Percentiles rank a stretch among this genome's conserved stretches.
phyloP scores from a whole-genome alignment of 1,140 invertebrate genomes.

The Plectrocnemia conspersa region DNA sequence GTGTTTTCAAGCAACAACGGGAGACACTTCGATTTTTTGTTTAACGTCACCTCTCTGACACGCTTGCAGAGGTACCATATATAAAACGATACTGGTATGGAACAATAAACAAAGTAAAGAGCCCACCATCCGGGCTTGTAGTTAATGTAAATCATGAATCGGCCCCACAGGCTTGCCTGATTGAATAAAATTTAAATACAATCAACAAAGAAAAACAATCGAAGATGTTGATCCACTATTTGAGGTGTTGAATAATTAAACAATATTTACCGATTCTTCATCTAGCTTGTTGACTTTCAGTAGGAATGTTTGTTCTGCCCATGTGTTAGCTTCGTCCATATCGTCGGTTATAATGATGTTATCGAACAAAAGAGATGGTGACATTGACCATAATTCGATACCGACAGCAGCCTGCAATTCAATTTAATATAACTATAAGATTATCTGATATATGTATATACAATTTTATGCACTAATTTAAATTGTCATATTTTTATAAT shows the following conservation, averaged over 20 bases:
- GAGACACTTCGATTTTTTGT: slow-evolving; percentile 16
- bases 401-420: slow-evolving; percentile 76
- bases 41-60: slow-evolving; percentile 58
- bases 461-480: too few species aligned
- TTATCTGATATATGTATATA: too few species aligned
- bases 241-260: slow-evolving; percentile 2
- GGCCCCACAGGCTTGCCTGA: slow-evolving; percentile 67
- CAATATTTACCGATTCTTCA: slow-evolving; percentile 60
- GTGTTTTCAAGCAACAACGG: slow-evolving; percentile 2
- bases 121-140: slow-evolving; percentile 75
- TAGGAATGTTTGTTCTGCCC: slow-evolving; percentile 79
- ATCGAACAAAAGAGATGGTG: slow-evolving; percentile 88
- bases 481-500: too few species aligned
- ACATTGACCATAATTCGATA: slow-evolving; percentile 98
- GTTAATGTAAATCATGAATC: slow-evolving; percentile 65
- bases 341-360: slow-evolving; percentile 92
- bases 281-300: slow-evolving; percentile 78
- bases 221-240: neutral
- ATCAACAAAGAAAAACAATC: neutral
- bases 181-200: slow-evolving; percentile 8
- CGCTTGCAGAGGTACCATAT: slow-evolving; percentile 63
- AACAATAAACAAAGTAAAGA: slow-evolving; percentile 70
- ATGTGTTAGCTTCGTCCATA: slow-evolving; percentile 69
- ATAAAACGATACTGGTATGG: slow-evolving; percentile 66
- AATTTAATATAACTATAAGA: too few species aligned